A percentile compares a stretch with the other conserved stretches of the same genome.
Evolutionary conservation across 1,140 invertebrate genomes (phyloP).

Genomic region (Hyles euphorbiae): DNA sequence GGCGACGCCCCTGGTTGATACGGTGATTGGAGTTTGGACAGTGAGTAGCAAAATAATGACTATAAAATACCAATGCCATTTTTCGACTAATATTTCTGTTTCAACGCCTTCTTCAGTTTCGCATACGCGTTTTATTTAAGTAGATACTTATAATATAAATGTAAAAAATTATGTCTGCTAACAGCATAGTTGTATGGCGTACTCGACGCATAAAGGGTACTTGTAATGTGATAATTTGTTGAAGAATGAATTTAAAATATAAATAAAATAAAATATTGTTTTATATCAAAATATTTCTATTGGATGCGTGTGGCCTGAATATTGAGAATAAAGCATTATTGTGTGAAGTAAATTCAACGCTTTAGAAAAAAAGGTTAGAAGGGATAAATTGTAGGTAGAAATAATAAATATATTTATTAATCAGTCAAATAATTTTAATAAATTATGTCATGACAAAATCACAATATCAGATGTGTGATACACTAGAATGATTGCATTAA

Average conservation of each 20-base stretch:
- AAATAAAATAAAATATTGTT: neutral
- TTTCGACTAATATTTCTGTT: too few relatives aligned
- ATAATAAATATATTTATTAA: constrained; percentile 20
- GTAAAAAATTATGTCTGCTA: neutral
- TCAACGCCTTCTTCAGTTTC: too few relatives aligned
- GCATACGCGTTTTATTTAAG: too few relatives aligned
- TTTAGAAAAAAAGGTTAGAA: too few relatives aligned
- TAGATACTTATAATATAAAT: too few relatives aligned
- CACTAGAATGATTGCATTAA: constrained; percentile 32
- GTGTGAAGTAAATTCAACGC: too few relatives aligned
- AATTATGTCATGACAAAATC: constrained; percentile 64
- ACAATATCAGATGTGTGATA: constrained; percentile 36
- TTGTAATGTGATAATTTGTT: constrained; percentile 4
- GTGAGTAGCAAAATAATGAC: too few relatives aligned
- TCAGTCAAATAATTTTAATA: constrained; percentile 59
- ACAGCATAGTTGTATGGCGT: neutral
- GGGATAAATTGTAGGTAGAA: neutral
- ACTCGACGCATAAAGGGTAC: neutral
- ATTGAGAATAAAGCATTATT: too few relatives aligned
- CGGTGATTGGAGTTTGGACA: too few relatives aligned
- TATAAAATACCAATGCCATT: too few relatives aligned
- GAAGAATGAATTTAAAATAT: neutral
- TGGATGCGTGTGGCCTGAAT: too few relatives aligned
- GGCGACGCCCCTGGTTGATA: too few relatives aligned
- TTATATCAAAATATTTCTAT: neutral